These are phyloP conservation scores for Ariolimax columbianus DNA, from an alignment of 2,888 invertebrate genomes.

Conservation along the genomic window DNA sequence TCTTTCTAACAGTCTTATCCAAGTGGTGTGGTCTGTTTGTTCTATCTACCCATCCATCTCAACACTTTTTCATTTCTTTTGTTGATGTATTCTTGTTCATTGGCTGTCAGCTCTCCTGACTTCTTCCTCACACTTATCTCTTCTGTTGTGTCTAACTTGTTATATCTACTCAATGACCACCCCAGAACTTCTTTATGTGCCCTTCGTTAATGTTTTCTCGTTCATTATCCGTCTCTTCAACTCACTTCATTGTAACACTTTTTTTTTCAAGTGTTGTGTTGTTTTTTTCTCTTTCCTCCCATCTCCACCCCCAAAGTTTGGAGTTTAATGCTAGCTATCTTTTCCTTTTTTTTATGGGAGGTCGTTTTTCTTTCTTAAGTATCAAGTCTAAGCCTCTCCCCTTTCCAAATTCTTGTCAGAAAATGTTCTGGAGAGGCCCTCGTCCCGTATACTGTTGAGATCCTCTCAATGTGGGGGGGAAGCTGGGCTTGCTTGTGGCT, in stretches of 20 bases:
- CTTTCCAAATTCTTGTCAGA: constrained; percentile 1
- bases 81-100: too few relatives aligned
- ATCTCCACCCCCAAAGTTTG: not conserved
- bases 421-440: not conserved
- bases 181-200: not conserved
- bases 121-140: not conserved
- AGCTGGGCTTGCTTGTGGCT: constrained; percentile 7
- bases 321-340: not conserved
- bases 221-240: not conserved
- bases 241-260: too few relatives aligned
- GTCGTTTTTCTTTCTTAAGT: not conserved
- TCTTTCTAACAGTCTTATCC: too few relatives aligned
- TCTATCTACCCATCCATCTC: not conserved
- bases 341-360: not conserved
- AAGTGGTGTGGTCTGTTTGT: too few relatives aligned
- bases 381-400: constrained; percentile 1
- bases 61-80: not conserved
- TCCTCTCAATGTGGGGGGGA: not conserved
- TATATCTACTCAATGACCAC: not conserved
- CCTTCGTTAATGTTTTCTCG: not conserved
- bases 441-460: constrained; percentile 3
- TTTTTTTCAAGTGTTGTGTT: too few relatives aligned
- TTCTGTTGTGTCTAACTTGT: too few relatives aligned
- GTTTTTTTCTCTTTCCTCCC: not conserved
- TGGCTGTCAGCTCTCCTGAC: too few relatives aligned